phyloP scores from a whole-genome alignment of 1,140 invertebrate genomes.

The Caenorhabditis elegans region WBcel235 BX284604.4:5757501-5758000 shows the following conservation, averaged over 20 bases:
- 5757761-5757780: not conserved
- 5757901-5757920: not conserved
- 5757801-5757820: constrained; percentile 2
- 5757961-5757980: constrained; percentile 5
- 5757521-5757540: not conserved
- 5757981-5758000: not conserved
- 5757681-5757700: not conserved
- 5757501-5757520: not conserved
- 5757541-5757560: constrained; percentile 11
- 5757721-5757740: constrained; percentile 5
- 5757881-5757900: not conserved
- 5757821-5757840: constrained; percentile 16
- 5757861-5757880: not conserved
- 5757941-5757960: constrained; percentile 16
- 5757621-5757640: not conserved
- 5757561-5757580: constrained; percentile 14
- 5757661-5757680: not conserved
- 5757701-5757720: not conserved
- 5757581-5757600: constrained; percentile 1
- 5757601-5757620: not conserved
- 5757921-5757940: constrained; percentile 10
- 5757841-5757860: not conserved
- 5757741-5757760: not conserved
- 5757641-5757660: constrained; percentile 8
- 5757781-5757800: not conserved